Conservation (phyloP, 2,888 invertebrate species). For the Perizoma affinitatum region DNA sequence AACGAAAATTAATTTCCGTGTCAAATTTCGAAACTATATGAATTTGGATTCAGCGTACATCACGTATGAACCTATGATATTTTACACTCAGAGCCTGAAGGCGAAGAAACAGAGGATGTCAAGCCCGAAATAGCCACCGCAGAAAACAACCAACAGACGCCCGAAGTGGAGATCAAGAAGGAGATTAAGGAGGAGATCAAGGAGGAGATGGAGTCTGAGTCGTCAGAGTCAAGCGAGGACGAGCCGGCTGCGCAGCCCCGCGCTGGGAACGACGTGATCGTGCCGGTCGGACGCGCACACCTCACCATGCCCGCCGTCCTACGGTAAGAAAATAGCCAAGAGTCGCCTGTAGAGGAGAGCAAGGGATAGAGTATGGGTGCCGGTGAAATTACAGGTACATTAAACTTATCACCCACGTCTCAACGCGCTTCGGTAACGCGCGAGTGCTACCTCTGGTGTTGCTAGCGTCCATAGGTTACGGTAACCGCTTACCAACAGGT, state of each 20-base stretch:
- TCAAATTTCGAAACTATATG: too few species aligned
- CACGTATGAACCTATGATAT: not conserved
- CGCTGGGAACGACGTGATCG: conserved; percentile 5
- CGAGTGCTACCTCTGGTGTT: too few species aligned
- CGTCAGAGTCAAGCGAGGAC: conserved; percentile 20
- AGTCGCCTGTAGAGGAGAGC: too few species aligned
- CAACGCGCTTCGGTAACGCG: too few species aligned
- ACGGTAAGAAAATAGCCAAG: conserved; percentile 7
- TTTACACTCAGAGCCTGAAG: conserved; percentile 13
- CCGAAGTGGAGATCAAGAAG: conserved; percentile 44
- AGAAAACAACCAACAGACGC: conserved; percentile 33
- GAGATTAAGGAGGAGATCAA: conserved; percentile 44
- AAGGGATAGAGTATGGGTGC: too few species aligned
- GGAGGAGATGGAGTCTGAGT: conserved; percentile 35
- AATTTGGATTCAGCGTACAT: too few species aligned
- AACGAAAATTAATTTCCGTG: too few species aligned
- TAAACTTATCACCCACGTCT: too few species aligned
- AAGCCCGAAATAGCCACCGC: conserved; percentile 8
- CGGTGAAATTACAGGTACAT: too few species aligned
- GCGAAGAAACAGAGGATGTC: conserved; percentile 8
- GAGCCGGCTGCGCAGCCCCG: conserved; percentile 2
- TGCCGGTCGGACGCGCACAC: conserved; percentile 19
- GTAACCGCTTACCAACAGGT: too few species aligned
- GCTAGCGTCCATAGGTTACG: too few species aligned
- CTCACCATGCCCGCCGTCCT: conserved; percentile 1